These are phyloP conservation scores for Mesoligia furuncula DNA, from an alignment of 2,888 invertebrate species.

Conservation along the genomic window DNA sequence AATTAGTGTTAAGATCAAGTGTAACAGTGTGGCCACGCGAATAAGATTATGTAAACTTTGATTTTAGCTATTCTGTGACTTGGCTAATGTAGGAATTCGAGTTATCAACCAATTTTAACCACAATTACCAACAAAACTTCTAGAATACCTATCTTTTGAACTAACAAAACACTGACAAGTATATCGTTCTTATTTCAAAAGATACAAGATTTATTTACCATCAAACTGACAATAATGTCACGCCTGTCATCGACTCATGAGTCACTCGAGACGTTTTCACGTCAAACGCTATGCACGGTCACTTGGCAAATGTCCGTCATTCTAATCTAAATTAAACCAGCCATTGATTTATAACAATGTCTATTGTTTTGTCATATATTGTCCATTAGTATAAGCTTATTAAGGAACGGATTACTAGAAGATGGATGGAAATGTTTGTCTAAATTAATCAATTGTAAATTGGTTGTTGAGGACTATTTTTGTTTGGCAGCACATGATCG, in stretches of 20 bases:
- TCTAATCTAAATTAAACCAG: slow-evolving; percentile 54
- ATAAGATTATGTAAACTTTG: background rate
- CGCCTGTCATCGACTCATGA: slow-evolving; percentile 39
- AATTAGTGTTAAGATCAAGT: no score
- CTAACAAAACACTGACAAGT: slow-evolving; percentile 31
- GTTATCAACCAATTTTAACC: background rate
- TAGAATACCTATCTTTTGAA: slow-evolving; percentile 36
- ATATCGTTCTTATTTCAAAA: slow-evolving; percentile 31
- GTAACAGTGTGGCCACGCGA: background rate
- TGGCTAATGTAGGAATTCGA: background rate
- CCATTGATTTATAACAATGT: slow-evolving; percentile 53
- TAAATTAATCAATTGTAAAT: slow-evolving; percentile 46
- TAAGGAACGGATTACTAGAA: slow-evolving; percentile 29
- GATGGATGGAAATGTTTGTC: slow-evolving; percentile 36
- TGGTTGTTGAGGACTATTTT: slow-evolving; percentile 12
- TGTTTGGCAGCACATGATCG: slow-evolving; percentile 39
- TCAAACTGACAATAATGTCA: slow-evolving; percentile 35
- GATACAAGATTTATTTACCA: slow-evolving; percentile 29
- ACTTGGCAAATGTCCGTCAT: slow-evolving; percentile 57
- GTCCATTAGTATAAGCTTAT: slow-evolving; percentile 20
- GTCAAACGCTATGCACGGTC: slow-evolving; percentile 36
- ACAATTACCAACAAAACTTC: slow-evolving; percentile 11
- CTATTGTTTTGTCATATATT: slow-evolving; percentile 43
- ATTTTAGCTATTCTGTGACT: no score
- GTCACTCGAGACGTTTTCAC: slow-evolving; percentile 39